A percentile compares a stretch with the other conserved stretches of the same genome.
Evolutionary conservation across 2,113 vertebrate genomes (phyloP).

Genomic region (Gambusia affinis): DNA sequence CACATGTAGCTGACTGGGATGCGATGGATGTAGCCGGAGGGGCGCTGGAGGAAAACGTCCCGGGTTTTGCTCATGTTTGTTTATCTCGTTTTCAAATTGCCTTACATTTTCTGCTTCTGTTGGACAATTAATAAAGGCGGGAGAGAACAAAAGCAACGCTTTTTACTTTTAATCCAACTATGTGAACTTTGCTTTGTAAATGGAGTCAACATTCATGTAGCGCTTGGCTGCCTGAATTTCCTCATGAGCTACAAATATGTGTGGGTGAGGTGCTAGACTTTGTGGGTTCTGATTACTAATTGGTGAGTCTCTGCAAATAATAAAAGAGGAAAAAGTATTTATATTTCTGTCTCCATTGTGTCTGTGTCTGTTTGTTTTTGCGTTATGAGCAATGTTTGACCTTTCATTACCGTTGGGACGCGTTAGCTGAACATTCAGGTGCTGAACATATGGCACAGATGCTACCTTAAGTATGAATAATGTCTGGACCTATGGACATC

Average conservation of each 20-base stretch:
- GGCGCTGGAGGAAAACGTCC: slow-evolving; percentile 4
- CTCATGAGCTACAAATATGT: slow-evolving; percentile 17
- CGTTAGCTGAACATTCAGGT: too few relatives aligned
- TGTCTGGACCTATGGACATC: too few relatives aligned
- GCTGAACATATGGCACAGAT: too few relatives aligned
- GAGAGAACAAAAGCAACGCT: not conserved
- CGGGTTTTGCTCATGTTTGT: slow-evolving; percentile 35
- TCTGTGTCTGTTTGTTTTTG: slow-evolving; percentile 10
- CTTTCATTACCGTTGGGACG: not conserved
- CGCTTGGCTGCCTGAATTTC: slow-evolving; percentile 38
- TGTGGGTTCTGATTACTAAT: slow-evolving; percentile 41
- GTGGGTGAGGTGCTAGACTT: slow-evolving; percentile 32
- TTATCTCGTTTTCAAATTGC: slow-evolving; percentile 36
- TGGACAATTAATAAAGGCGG: slow-evolving; percentile 15
- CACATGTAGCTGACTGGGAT: slow-evolving; percentile 36
- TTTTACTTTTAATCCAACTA: slow-evolving; percentile 48
- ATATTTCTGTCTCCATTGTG: slow-evolving; percentile 46
- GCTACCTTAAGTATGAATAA: too few relatives aligned
- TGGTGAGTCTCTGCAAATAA: slow-evolving; percentile 63
- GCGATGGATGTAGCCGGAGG: slow-evolving; percentile 22
- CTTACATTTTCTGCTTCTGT: slow-evolving; percentile 53
- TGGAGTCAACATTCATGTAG: slow-evolving; percentile 41
- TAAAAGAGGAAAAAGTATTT: slow-evolving; percentile 52
- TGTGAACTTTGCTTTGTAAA: slow-evolving; percentile 38
- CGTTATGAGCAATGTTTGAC: not conserved